Conservation (phyloP, 2,797 vertebrate genomes). For the Anguilla marmorata region DNA sequence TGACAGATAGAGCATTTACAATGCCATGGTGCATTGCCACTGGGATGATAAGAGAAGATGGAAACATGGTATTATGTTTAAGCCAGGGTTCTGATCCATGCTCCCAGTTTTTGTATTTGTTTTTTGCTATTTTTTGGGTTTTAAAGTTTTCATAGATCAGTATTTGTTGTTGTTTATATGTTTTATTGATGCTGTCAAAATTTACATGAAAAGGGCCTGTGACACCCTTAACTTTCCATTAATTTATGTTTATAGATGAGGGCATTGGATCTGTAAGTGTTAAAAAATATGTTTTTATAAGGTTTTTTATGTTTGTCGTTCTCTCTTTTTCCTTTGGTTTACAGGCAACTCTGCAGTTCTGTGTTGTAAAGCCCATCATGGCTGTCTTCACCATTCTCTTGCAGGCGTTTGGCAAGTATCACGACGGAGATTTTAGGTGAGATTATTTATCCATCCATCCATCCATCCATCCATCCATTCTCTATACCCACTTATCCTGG, state of each 20-base stretch:
- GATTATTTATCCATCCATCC: constrained; percentile 45
- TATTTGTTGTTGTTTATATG: background rate
- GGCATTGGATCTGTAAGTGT: background rate
- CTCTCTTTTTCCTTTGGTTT: constrained; percentile 42
- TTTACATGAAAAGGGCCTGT: background rate
- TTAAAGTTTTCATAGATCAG: background rate
- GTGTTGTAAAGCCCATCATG: constrained; percentile 95
- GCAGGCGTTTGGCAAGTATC: constrained; percentile 92
- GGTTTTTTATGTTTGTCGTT: background rate
- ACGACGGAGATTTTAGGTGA: constrained; percentile 97
- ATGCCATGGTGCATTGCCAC: background rate
- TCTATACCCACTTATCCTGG: no score
- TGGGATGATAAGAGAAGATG: background rate
- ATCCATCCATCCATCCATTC: no score
- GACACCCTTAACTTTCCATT: background rate
- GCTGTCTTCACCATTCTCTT: constrained; percentile 89
- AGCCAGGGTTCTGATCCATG: background rate
- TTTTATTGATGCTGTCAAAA: background rate
- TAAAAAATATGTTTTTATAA: background rate
- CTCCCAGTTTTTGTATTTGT: background rate
- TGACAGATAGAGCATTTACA: background rate
- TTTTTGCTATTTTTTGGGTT: background rate
- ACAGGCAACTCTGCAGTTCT: constrained; percentile 97
- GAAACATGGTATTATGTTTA: background rate
- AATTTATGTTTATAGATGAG: background rate